Evolutionary conservation across 2,888 invertebrate species (phyloP), one percentile per base, ranked within the genome.

Genomic region (Globia sparganii): DNA sequence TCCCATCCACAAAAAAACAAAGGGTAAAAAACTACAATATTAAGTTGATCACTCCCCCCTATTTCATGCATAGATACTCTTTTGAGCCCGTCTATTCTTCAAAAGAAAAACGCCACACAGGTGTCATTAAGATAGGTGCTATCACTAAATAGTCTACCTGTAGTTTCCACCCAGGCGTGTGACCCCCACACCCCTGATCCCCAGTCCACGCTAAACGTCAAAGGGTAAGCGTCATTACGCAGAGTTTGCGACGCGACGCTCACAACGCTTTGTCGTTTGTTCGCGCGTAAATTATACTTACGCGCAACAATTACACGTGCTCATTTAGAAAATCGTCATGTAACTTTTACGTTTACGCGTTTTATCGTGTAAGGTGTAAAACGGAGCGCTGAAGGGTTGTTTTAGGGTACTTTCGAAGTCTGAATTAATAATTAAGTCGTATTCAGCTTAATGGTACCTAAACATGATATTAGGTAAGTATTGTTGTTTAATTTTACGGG

Each of bases 271-370:
- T 92, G 91, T 90, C 91, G 92, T 90, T 89, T 90, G 89, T 85
- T 89, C 84, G 87, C 87, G 92, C 91, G 92, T 91, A 90, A 93
- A 92, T 91, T 91, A 91, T 90, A 88, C 89, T 81, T 86, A 88
- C 88, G 86, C 86, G 88, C 87, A 86, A 89, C 90, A 89, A 90
- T 91, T 90, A 90, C 88, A 86, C 85, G 85, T 88, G 86, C 91
- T 91, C 91, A 87, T 92, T 91, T 91, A 89, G 89, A 88, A 92
- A 91, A 91, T 90, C 86, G 87, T 89, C 89, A 87, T 89, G 89
- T 88, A 81, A 87, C 85, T 86, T 89, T 85, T 86, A 86, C 89
- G 86, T 88, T 83, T 84, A 87, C 81, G 85, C 87, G 87, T 87
- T 88, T 75, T 83, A 80, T 85, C 83, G 84, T 88, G 82, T 68